phyloP scores from a whole-genome alignment of 2,888 invertebrate genomes.

The Lysandra bellargus region DNA sequence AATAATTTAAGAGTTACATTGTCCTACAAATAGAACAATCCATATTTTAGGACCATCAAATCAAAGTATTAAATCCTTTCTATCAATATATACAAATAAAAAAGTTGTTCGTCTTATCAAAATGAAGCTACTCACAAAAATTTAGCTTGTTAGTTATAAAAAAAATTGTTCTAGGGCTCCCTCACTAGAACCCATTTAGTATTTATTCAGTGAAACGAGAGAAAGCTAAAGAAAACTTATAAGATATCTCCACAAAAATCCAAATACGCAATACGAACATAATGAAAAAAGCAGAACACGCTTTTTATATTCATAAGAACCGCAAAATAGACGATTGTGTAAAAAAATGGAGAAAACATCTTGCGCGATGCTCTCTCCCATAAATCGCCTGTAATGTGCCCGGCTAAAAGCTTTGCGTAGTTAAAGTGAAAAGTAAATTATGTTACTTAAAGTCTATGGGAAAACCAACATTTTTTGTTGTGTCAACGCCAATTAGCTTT shows the following conservation, averaged over 20 bases:
- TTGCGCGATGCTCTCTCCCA: slow-evolving; percentile 49
- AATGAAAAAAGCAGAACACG: slow-evolving; percentile 13
- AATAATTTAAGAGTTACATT: no score
- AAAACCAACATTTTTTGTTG: slow-evolving; percentile 27
- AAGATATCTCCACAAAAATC: slow-evolving; percentile 18
- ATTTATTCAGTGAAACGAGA: neutral
- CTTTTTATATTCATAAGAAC: slow-evolving; percentile 33
- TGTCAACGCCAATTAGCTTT: slow-evolving; percentile 21
- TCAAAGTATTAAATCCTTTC: no score
- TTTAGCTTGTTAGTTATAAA: no score
- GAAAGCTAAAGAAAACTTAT: neutral
- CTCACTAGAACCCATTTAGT: no score
- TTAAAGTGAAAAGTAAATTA: slow-evolving; percentile 44
- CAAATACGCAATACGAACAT: slow-evolving; percentile 7
- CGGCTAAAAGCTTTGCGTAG: slow-evolving; percentile 70
- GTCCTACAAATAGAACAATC: no score
- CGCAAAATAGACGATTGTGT: slow-evolving; percentile 17
- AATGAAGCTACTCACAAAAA: no score
- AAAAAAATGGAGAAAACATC: slow-evolving; percentile 26
- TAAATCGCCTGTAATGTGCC: slow-evolving; percentile 59
- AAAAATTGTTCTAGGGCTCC: no score
- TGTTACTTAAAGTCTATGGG: slow-evolving; percentile 33
- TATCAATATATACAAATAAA: no score
- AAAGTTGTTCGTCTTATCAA: no score
- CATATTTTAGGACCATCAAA: no score